These are phyloP conservation scores for Coturnix japonica DNA, from an alignment of 2,113 vertebrate genomes.

Conservation along the genomic window DNA sequence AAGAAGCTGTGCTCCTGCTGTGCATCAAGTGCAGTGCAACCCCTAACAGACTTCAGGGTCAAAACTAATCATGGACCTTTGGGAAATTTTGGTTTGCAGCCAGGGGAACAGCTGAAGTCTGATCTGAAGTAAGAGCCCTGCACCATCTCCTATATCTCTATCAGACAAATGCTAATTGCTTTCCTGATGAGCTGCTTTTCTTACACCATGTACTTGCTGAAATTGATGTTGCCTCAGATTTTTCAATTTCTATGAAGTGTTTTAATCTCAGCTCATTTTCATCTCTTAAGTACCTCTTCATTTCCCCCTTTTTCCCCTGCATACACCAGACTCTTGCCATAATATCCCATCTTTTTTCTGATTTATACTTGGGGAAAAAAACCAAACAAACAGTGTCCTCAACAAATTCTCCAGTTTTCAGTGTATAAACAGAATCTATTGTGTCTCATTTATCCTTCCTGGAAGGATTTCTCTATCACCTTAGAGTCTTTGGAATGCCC, in stretches of 20 bases:
- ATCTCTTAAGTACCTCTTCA: neutral
- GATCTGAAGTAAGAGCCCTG: neutral
- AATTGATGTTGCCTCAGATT: neutral
- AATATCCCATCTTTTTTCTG: neutral
- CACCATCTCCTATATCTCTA: rapidly evolving
- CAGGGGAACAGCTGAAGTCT: neutral
- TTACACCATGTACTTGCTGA: neutral
- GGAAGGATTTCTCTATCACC: neutral
- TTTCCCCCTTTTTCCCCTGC: neutral
- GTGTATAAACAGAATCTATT: neutral
- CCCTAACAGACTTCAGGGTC: neutral
- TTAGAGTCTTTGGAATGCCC: neutral
- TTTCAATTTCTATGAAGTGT: neutral
- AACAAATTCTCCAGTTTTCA: neutral
- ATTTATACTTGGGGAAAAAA: neutral
- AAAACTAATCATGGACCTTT: neutral
- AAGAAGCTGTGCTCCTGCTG: neutral
- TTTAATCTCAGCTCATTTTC: neutral
- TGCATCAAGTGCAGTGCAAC: neutral
- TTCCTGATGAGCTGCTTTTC: neutral
- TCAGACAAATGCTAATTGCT: neutral
- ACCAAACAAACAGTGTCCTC: neutral
- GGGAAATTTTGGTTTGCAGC: neutral
- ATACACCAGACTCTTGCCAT: neutral
- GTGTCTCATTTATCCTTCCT: neutral